Base-by-base conservation (phyloP, 2,888 invertebrate species). In the Empis livida region DNA sequence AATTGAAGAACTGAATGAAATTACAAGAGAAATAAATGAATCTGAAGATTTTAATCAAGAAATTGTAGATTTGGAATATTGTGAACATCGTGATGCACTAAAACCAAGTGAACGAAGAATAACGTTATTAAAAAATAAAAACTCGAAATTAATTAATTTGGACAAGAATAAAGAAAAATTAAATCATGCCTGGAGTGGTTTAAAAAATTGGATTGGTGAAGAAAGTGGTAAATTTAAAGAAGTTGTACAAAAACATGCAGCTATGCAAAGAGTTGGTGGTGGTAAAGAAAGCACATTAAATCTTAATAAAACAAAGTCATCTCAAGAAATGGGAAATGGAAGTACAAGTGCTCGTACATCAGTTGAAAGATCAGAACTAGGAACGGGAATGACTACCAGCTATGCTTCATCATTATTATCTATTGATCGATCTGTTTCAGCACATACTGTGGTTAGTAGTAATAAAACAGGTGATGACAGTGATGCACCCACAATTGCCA, bases 1-100 rank as follows among this genome's bases (percentile, higher is more conserved):
- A 35, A 67, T 69, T n/a, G 67, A 68, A 41, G 69, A 69, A 49
- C 59, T 69, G 17, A 67, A 69, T 48, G 68, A 68, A 54, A 63
- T 69, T 3, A 65, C 67, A 4, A 56, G 62, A 2, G 67, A 68
- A 51, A 68, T 68, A 14, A 67, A 68, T 46, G 68, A 67, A 52
- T 60, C 63, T 13, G 68, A 69, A 42, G 64, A 67, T 9, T 69
- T 69, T 20, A 63, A 52, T 49, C 58, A 62, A 1, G 64, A 65
- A 14, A 62, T 68, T 37, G 67, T 68, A 38, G 68, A 68, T 48
- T 50, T 65, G 46, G 69, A 69, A 44, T 69, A 69, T 49, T 69
- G 70, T 49, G 58, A 56, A n/a, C 69, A 69, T 53, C 61, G 69
- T 0, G 68, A 69, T 50, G 65, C 66, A 46, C 50, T 69, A 35